Evolutionary conservation across 1,140 invertebrate species (phyloP).

Genomic region (Aphis gossypii): DNA sequence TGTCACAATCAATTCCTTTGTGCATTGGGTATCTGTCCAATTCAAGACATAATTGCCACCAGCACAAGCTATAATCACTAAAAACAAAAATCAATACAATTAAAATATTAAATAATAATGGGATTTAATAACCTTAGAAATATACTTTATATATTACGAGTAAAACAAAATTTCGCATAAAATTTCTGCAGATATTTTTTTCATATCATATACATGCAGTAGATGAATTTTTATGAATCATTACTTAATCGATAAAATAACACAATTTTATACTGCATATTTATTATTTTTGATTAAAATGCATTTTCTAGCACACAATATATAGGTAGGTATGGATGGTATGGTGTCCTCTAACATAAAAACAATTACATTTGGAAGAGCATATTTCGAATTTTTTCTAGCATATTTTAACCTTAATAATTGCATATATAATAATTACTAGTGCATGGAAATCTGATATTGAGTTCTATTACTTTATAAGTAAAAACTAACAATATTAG

Average conservation of each 20-base stretch:
- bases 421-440: neutral
- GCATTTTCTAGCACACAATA: neutral
- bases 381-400: neutral
- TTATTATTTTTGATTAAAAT: neutral
- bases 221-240: neutral
- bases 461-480: neutral
- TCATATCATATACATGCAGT: neutral
- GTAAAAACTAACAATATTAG: neutral
- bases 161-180: neutral
- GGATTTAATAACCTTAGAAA: neutral
- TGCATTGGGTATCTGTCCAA: neutral
- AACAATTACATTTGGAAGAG: neutral
- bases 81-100: neutral
- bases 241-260: neutral
- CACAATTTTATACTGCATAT: neutral
- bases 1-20: constrained; percentile 23
- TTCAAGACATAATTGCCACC: constrained; percentile 2
- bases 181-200: neutral
- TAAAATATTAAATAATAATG: neutral
- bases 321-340: no score
- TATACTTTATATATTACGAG: neutral
- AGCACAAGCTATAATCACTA: constrained; percentile 37
- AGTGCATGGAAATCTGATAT: neutral
- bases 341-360: neutral
- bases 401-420: no score